Evolutionary conservation across 1,140 invertebrate genomes (phyloP), one percentile per base, ranked within the genome.

Genomic region (Eubasilissa regina): DNA sequence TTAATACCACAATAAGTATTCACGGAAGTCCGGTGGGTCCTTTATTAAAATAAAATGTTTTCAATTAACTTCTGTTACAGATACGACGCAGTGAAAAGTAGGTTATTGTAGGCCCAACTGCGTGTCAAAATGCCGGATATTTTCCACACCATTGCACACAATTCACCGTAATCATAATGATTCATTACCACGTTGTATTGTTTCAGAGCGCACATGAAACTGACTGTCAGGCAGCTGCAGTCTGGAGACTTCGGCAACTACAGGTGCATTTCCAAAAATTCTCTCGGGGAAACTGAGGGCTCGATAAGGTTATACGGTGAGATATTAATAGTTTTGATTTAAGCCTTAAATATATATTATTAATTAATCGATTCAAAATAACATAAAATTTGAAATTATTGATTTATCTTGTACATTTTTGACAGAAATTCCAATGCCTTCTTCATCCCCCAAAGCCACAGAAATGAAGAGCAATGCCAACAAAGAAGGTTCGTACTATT

Each of bases 211-310:
- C 93, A 95, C 87, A 97, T 97, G 95, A 94, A 93, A 85, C 89
- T 97, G 80, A 96, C 94, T 66, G 94, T 97, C 80, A 92, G 93
- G 83, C 95, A 94, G 86, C 90, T 97, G 48, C 92, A 94, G 84
- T 86, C 90, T 47, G 92, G 91, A 56, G 95, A 96, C 87, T 96
- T 95, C 85, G 95, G 95, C 78, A 95, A 93, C 87, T 97, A 96
- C 88, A 90, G 94, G 84, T 97, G 95, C 88, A 95, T 96, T 86
- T 95, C 96, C 75, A 97, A 97, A 89, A 99, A 98, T 89, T 95
- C 94, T 11, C 91, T 98, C n/a, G 97, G 97, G 74, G 96, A 96
- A 86, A 98, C 97, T 17, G 95, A 97, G 87, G 96, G 96, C 79
- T 94, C 94, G 55, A 97, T 98, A 86, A 91, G 95, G 86, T 90